Evolutionary conservation across 2,797 vertebrate genomes (phyloP).

Genomic region (Emys orbicularis): DNA sequence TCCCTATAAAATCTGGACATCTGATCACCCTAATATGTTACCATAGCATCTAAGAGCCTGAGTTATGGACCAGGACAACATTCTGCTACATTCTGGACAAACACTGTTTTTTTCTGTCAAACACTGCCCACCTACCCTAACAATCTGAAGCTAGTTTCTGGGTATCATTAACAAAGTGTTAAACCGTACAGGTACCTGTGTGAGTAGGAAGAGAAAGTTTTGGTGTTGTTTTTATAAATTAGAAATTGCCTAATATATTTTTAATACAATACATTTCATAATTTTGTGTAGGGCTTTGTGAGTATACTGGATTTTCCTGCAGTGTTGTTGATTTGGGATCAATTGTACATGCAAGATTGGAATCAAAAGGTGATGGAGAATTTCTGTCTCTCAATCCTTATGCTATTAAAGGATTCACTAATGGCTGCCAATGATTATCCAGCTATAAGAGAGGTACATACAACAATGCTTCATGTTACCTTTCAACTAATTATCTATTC

Average conservation of each 20-base stretch:
- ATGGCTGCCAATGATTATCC: slow-evolving; percentile 48
- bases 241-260: background rate
- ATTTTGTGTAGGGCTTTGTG: slow-evolving; percentile 45
- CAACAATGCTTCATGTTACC: background rate
- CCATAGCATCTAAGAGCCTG: no score
- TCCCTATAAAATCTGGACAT: no score
- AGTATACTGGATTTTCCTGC: slow-evolving; percentile 49
- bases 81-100: no score
- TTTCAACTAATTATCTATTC: background rate
- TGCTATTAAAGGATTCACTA: slow-evolving; percentile 57
- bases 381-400: slow-evolving; percentile 53
- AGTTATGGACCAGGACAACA: no score
- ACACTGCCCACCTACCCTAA: background rate
- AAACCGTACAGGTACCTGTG: background rate
- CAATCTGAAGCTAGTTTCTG: background rate
- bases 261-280: background rate
- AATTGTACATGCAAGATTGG: slow-evolving; percentile 60
- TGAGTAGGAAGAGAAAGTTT: background rate
- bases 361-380: slow-evolving; percentile 43
- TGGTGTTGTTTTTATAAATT: background rate
- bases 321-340: slow-evolving; percentile 62
- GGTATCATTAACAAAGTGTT: background rate
- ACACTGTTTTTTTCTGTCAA: no score
- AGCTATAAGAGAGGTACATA: slow-evolving; percentile 32
- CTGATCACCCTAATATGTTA: no score